Percentiles rank a stretch among this genome's conserved stretches.
Evolutionary conservation across 2,888 invertebrate genomes (phyloP).

Genomic region (Fragum fragum): DNA sequence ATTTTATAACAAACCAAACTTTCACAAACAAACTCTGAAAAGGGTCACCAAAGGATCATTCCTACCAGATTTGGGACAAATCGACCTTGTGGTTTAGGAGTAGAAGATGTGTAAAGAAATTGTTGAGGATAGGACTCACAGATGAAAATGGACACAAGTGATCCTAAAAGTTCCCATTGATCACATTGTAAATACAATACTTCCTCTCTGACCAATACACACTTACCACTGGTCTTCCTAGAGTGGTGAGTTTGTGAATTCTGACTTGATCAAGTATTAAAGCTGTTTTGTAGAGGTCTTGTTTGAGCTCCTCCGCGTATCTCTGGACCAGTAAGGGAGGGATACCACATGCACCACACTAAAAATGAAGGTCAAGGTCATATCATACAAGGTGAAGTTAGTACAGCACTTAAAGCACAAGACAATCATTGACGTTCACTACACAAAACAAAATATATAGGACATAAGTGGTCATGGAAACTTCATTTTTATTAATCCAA

Average conservation of each 20-base stretch:
- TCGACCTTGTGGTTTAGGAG: too few species aligned
- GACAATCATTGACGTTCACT: background rate
- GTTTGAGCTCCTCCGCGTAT: slow-evolving; percentile 85
- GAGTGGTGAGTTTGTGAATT: slow-evolving; percentile 79
- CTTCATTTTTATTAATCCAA: too few species aligned
- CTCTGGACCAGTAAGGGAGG: slow-evolving; percentile 86
- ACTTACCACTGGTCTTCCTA: slow-evolving; percentile 82
- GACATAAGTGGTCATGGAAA: too few species aligned
- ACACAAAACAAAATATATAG: background rate
- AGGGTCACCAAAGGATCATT: too few species aligned
- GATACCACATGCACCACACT: slow-evolving; percentile 86
- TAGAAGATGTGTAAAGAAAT: too few species aligned
- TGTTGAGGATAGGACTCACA: too few species aligned
- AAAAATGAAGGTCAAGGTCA: slow-evolving; percentile 55
- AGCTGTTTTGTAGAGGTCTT: slow-evolving; percentile 83
- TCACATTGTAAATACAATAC: too few species aligned
- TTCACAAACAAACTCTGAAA: too few species aligned
- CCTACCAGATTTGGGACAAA: too few species aligned
- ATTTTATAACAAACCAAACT: too few species aligned
- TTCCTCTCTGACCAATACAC: background rate
- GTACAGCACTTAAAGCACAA: slow-evolving; percentile 10
- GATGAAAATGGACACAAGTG: too few species aligned
- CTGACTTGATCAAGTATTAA: slow-evolving; percentile 85
- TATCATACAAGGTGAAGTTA: slow-evolving; percentile 12
- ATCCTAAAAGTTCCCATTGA: too few species aligned